Evolutionary conservation across 2,113 vertebrate genomes (phyloP).

Genomic region (Dryoscopus gambensis): DNA sequence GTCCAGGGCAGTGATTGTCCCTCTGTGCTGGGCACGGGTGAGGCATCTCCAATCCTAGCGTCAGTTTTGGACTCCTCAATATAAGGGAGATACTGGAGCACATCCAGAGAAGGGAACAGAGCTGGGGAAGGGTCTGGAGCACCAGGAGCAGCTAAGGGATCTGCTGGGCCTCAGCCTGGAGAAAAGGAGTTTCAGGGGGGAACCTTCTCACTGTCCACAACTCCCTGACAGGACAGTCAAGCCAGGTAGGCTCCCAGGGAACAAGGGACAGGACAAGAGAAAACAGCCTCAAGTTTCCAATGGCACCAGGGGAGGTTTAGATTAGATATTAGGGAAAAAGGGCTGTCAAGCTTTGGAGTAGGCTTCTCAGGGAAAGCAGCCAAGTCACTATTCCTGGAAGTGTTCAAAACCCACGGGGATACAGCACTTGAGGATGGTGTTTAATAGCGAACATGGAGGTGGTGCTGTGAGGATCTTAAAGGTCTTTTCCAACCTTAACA

Average conservation of each 20-base stretch:
- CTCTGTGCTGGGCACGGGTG: background rate
- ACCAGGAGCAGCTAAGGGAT: background rate
- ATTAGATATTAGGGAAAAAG: background rate
- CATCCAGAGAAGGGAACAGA: background rate
- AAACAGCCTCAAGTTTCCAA: background rate
- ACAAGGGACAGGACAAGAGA: background rate
- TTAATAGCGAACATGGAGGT: background rate
- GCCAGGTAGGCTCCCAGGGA: background rate
- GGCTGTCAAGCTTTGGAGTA: background rate
- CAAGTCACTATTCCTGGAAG: background rate
- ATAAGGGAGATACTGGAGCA: background rate
- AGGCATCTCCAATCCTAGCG: background rate
- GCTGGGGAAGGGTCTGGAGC: background rate
- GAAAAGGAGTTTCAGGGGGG: background rate
- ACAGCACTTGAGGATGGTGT: background rate
- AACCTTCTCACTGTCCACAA: background rate
- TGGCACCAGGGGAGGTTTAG: accelerated
- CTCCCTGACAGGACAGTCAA: background rate
- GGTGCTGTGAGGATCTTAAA: background rate
- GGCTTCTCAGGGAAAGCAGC: background rate
- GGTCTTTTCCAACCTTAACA: background rate
- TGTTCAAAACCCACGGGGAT: background rate
- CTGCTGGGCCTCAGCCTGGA: background rate
- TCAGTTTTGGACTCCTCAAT: background rate
- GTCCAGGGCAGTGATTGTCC: background rate